Base-by-base conservation (phyloP, 2,888 invertebrate genomes). In the Dynastes tityus region DNA sequence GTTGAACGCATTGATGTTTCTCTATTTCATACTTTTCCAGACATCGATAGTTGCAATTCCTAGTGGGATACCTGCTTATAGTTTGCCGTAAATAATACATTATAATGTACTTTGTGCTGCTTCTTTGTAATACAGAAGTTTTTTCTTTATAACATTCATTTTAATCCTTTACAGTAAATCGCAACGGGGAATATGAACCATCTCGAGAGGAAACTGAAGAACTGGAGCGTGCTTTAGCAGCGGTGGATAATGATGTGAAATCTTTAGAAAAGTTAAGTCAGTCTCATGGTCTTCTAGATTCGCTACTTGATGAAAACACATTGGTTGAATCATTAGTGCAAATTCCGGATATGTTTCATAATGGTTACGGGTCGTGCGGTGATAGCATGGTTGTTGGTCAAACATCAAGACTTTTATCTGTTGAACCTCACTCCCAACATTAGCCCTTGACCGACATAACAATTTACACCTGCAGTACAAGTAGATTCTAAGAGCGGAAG, bases 181-280 rank as follows among this genome's bases (percentile, higher is more conserved):
- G 92, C 87, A 94, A 93, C 86, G 93, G 93, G n/a, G 93, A 92
- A 82, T 93, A 92, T 84, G 92, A 92, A 84, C 93, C 94, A 53
- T 92, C 94, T 70, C 91, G 93, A 86, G 96, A 96, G 86, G 97
- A 97, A 88, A 94, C 96, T 51, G 96, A 97, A 82, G 97, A 97
- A 87, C 89, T 97, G 84, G 96, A 97, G 86, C 93, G 96, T 79
- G 97, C 96, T 8, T 89, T 97, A 81, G 95, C 94, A 83, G 93
- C 93, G 68, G 95, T 95, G 64, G 94, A 94, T 86, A 93, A 93
- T 86, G 93, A 93, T 85, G 92, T 94, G 27, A 92, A 93, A 87
- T 93, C 93, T 78, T 88, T 94, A 84, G 93, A 94, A 86, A 93
- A 93, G 88, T 89, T 93, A 88, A 93, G 92, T 76, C 91, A 91